Percentiles rank a stretch among this genome's conserved stretches.
Conservation (phyloP, 2,113 vertebrate genomes). For the Fulmarus glacialis region DNA sequence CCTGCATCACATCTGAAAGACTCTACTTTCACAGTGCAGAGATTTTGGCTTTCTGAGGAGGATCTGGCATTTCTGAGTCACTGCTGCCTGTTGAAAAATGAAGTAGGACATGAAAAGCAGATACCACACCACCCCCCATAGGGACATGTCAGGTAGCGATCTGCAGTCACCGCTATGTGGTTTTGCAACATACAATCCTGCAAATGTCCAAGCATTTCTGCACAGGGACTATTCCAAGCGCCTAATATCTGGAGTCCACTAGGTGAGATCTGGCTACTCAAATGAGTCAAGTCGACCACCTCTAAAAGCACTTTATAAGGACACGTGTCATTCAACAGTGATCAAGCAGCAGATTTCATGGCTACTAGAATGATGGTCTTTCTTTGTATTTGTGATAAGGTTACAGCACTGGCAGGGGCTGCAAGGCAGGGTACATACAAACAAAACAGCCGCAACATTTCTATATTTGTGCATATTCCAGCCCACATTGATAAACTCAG, state of each 20-base stretch:
- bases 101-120: neutral
- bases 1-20: conserved; percentile 15
- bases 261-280: neutral
- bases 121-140: neutral
- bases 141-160: neutral
- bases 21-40: neutral
- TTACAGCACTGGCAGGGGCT: neutral
- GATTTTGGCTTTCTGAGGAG: conserved; percentile 12
- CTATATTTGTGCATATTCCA: neutral
- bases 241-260: neutral
- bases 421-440: neutral
- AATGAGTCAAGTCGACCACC: rapidly evolving
- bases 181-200: neutral
- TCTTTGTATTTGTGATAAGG: neutral
- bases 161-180: neutral
- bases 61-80: conserved; percentile 28
- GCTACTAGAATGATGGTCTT: neutral
- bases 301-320: neutral
- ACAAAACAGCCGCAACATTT: neutral
- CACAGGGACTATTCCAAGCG: neutral
- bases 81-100: neutral
- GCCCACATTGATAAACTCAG: neutral
- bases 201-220: neutral
- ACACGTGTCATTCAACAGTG: neutral
- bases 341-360: neutral